These are phyloP conservation scores for Xenopus petersii DNA, from an alignment of 2,797 vertebrate species.

Conservation along the genomic window DNA sequence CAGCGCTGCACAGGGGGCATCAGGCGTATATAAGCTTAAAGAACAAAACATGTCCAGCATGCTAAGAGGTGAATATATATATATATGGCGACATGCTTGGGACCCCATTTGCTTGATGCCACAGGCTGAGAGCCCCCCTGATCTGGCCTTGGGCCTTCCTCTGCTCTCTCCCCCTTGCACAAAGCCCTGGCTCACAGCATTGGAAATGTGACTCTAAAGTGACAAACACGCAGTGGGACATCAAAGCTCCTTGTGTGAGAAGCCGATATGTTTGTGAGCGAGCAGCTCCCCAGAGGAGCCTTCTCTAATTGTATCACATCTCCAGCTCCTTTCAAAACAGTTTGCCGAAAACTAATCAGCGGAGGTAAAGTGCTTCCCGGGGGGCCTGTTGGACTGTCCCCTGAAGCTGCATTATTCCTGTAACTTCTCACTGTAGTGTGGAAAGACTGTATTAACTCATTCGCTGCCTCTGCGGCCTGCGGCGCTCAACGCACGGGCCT, in stretches of 20 bases:
- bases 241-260: slow-evolving; percentile 48
- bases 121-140: too few species aligned
- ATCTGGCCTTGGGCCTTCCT: background rate
- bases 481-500: background rate
- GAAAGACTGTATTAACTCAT: slow-evolving; percentile 36
- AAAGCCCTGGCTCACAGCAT: slow-evolving; percentile 31
- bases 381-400: slow-evolving; percentile 45
- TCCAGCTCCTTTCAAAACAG: slow-evolving; percentile 49
- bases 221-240: slow-evolving; percentile 46
- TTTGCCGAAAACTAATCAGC: slow-evolving; percentile 48
- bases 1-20: too few species aligned
- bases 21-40: too few species aligned
- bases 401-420: slow-evolving; percentile 47
- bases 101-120: background rate
- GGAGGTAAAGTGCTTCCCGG: slow-evolving; percentile 48
- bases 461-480: slow-evolving; percentile 8
- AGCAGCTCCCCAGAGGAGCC: slow-evolving; percentile 32
- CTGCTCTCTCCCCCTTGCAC: slow-evolving; percentile 1
- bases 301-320: slow-evolving; percentile 47
- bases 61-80: too few species aligned
- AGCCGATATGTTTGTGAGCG: slow-evolving; percentile 42
- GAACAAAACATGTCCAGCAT: too few species aligned
- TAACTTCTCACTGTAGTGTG: slow-evolving; percentile 30
- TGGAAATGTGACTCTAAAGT: slow-evolving; percentile 47
- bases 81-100: background rate